phyloP scores from a whole-genome alignment of 64 coral and sea anemone species.

The Acropora yongei region DNA sequence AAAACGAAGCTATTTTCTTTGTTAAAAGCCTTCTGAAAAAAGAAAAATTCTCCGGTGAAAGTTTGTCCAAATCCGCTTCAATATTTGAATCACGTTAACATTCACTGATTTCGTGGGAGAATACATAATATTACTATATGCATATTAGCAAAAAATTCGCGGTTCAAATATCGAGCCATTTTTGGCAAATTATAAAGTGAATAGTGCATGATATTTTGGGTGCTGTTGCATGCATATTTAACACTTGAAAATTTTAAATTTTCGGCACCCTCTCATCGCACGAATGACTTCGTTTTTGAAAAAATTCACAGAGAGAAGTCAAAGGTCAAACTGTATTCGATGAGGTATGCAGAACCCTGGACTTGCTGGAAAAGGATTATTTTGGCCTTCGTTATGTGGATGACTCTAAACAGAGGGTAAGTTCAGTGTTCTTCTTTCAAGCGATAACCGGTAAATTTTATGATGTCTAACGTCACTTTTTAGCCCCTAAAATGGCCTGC shows the following conservation, averaged over 20 bases:
- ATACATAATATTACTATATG: no score
- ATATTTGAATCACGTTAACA: no score
- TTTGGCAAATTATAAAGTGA: no score
- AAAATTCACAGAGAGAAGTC: slow-evolving; percentile 52
- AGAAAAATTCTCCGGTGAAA: no score
- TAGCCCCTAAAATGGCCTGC: not conserved
- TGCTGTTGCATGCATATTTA: no score
- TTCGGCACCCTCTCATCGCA: not conserved
- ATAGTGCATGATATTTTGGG: no score
- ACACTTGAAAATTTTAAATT: not conserved
- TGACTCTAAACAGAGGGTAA: slow-evolving; percentile 76
- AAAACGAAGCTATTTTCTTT: not conserved
- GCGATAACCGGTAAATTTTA: no score
- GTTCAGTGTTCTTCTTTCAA: not conserved
- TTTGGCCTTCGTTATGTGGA: slow-evolving; percentile 83
- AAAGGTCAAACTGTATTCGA: slow-evolving; percentile 71
- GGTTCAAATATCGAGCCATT: no score
- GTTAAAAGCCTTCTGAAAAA: not conserved
- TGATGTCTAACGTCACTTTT: not conserved
- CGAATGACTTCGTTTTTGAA: not conserved
- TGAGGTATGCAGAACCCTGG: slow-evolving; percentile 59
- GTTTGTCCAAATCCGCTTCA: no score
- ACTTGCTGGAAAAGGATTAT: slow-evolving; percentile 86
- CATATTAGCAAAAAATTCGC: no score
- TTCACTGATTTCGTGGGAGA: no score